Evolutionary conservation across 1,140 invertebrate species (phyloP), one percentile per base, ranked within the genome.

Genomic region (Ceratitis capitata): DNA sequence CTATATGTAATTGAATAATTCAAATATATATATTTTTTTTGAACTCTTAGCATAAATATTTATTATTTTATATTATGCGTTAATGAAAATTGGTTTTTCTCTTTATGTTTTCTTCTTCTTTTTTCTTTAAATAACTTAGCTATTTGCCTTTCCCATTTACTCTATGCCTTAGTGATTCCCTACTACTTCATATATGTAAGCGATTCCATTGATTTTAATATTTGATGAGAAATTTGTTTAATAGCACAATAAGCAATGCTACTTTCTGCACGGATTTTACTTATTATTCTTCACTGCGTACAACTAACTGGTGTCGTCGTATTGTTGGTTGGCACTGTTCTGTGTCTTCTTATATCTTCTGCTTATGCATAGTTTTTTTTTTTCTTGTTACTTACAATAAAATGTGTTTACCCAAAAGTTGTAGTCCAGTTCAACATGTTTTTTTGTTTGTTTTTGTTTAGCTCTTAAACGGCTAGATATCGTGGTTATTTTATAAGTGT

Each of bases 341-440:
- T 39, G 69, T 14, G 19, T 78, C 16, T 1, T 4, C 19, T 10
- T 26, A 35, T 26, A 10, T 23, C 29, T 78, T n/a, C 32, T 23
- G 9, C 0, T 64, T 64, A 35, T 39, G 26, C n/a, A 6, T 35
- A 19, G 4, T n/a, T 35, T 39, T 78, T 39, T 45, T 45, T n/a
- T 32, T n/a, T 42, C n/a, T 23, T 69, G 1, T 69, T 7, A 61
- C 58, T 69, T 69, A 64, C 16, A 69, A 53, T 23, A 74, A 74
- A 74, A 78, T 78, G 14, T 78, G 69, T 78, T 78, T 78, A 78
- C 69, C 69, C 69, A 78, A 78, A 78, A 78, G 69, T 78, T 78
- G 69, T 78, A 78, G 69, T 45, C 69, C 69, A 78, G 39, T 39
- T 23, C 42, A 45, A 3, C n/a, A 78, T 78, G 39, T 35, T n/a